Evolutionary conservation across 2,113 vertebrate genomes (phyloP).

Genomic region (Tretioscincus oriximinensis): DNA sequence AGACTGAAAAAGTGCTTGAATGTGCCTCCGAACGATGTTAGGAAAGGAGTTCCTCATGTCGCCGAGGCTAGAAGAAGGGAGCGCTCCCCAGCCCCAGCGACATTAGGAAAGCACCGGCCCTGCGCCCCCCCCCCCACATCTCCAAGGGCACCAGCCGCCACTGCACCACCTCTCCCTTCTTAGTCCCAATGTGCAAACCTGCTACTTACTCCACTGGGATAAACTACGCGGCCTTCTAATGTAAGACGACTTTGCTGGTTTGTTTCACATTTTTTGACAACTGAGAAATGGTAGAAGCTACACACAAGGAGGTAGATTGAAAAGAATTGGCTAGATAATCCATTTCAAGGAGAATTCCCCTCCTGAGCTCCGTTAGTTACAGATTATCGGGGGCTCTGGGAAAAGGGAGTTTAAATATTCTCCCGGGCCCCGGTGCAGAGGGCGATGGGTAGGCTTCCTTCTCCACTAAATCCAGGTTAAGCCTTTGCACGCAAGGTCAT

Average conservation of each 20-base stretch:
- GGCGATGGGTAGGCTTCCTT: background rate
- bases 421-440: background rate
- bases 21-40: too few relatives aligned
- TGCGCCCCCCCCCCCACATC: too few relatives aligned
- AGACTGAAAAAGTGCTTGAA: too few relatives aligned
- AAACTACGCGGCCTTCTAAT: background rate
- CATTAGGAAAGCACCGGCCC: too few relatives aligned
- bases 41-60: too few relatives aligned
- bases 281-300: background rate
- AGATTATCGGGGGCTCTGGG: background rate
- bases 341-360: background rate
- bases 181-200: too few relatives aligned
- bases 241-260: background rate
- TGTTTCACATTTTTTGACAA: background rate
- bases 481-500: background rate
- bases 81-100: too few relatives aligned
- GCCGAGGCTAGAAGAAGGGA: too few relatives aligned
- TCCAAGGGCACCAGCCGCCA: too few relatives aligned
- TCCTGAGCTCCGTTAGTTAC: background rate
- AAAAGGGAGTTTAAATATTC: background rate
- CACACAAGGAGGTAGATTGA: background rate
- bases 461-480: background rate
- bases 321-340: constrained; percentile 1
- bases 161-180: too few relatives aligned
- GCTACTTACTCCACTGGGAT: background rate